Conservation (phyloP, 2,888 invertebrate species). For the Cheilosia variabilis region DNA sequence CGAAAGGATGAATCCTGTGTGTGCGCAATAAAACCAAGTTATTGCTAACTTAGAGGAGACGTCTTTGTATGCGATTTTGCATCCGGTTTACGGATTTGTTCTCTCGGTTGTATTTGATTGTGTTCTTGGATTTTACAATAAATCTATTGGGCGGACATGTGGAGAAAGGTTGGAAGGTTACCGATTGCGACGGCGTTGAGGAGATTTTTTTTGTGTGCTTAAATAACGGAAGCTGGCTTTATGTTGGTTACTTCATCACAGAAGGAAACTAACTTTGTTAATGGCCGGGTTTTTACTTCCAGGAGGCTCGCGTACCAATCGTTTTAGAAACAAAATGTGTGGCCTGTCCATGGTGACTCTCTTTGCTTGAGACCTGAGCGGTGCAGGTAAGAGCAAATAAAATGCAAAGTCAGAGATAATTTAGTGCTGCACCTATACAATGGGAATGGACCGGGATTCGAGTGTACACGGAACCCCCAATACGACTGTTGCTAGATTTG, state of each 20-base stretch:
- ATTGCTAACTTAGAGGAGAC: conserved; percentile 29
- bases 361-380: no score
- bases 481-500: no score
- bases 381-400: no score
- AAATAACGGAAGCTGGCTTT: background rate
- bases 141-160: conserved; percentile 10
- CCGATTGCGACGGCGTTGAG: background rate
- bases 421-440: no score
- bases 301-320: no score
- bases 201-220: background rate
- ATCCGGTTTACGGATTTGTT: conserved; percentile 42
- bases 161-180: conserved; percentile 18
- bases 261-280: no score
- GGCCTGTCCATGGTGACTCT: no score
- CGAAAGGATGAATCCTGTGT: conserved; percentile 42
- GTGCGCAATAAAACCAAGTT: conserved; percentile 37
- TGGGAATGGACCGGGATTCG: no score
- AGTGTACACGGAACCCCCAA: no score
- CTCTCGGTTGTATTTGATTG: background rate
- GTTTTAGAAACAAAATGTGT: no score
- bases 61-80: conserved; percentile 14
- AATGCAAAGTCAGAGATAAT: no score
- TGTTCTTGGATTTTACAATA: background rate
- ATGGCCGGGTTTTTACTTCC: no score
- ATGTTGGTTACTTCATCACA: background rate